phyloP scores from a whole-genome alignment of 2,888 invertebrate genomes.

The Trissoscelio sp. region DNA sequence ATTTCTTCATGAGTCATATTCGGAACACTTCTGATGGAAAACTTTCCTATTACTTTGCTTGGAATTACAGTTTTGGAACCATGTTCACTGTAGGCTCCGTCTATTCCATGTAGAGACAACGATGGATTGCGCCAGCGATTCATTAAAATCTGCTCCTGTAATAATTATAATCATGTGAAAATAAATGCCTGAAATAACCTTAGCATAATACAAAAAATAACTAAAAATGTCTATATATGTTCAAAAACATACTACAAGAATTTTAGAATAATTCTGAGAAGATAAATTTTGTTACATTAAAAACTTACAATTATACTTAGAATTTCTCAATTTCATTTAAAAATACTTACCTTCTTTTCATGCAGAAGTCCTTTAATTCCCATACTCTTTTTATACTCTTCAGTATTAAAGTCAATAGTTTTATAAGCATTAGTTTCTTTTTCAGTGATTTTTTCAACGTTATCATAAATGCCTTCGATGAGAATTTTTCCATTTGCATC shows the following conservation, averaged over 20 bases:
- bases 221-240: no score
- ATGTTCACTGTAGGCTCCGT: constrained; percentile 96
- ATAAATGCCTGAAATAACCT: constrained; percentile 81
- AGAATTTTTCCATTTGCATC: constrained; percentile 94
- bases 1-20: constrained; percentile 94
- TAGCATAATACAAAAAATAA: no score
- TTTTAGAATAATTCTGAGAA: no score
- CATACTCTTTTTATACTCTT: constrained; percentile 89
- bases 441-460: constrained; percentile 90
- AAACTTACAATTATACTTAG: no score
- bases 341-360: no score
- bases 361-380: constrained; percentile 93
- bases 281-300: no score
- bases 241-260: no score
- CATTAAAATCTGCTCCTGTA: constrained; percentile 90
- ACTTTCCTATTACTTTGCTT: constrained; percentile 96
- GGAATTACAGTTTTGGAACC: constrained; percentile 98
- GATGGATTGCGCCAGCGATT: constrained; percentile 97
- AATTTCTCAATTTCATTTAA: no score
- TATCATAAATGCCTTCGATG: constrained; percentile 92
- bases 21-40: constrained; percentile 98
- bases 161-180: background rate
- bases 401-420: constrained; percentile 93
- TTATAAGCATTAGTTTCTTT: constrained; percentile 90
- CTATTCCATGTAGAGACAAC: constrained; percentile 97